Percentiles rank a stretch among this genome's conserved stretches.
Evolutionary conservation across 2,113 vertebrate genomes (phyloP).

Genomic region (Irena cyanogastra): DNA sequence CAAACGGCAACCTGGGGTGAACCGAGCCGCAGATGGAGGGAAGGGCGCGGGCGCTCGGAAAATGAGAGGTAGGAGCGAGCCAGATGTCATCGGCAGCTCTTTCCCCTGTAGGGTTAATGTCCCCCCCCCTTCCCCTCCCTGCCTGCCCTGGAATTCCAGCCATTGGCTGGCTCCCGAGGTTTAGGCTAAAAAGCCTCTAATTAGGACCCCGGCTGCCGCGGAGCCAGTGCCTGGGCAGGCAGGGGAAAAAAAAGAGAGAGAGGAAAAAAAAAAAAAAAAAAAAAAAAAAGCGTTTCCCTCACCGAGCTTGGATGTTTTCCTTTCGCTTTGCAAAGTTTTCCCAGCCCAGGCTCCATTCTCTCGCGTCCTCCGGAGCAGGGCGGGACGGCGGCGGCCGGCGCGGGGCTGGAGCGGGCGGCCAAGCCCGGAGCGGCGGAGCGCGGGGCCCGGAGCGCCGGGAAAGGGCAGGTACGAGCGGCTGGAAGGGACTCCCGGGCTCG

Average conservation of each 20-base stretch:
- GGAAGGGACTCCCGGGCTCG: not conserved
- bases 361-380: not conserved
- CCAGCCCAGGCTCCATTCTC: not conserved
- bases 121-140: constrained; percentile 11
- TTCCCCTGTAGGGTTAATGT: constrained; percentile 53
- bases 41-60: constrained; percentile 31
- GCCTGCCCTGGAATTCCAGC: constrained; percentile 26
- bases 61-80: constrained; percentile 32
- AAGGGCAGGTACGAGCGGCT: not conserved
- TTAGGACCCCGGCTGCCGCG: constrained; percentile 56
- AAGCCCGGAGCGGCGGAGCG: not conserved
- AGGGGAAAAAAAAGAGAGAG: not conserved
- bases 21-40: constrained; percentile 10
- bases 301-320: constrained; percentile 22
- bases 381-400: not conserved
- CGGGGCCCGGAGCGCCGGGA: not conserved
- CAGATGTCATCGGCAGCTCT: not conserved
- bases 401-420: not conserved
- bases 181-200: constrained; percentile 60
- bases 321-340: constrained; percentile 33
- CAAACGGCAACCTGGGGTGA: constrained; percentile 23
- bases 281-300: not conserved
- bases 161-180: constrained; percentile 53
- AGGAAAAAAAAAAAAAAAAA: not conserved
- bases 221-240: constrained; percentile 41